A percentile compares a stretch with the other conserved stretches of the same genome.
Conservation (phyloP, 2,113 vertebrate genomes). For the Motacilla tschutschensis region DNA sequence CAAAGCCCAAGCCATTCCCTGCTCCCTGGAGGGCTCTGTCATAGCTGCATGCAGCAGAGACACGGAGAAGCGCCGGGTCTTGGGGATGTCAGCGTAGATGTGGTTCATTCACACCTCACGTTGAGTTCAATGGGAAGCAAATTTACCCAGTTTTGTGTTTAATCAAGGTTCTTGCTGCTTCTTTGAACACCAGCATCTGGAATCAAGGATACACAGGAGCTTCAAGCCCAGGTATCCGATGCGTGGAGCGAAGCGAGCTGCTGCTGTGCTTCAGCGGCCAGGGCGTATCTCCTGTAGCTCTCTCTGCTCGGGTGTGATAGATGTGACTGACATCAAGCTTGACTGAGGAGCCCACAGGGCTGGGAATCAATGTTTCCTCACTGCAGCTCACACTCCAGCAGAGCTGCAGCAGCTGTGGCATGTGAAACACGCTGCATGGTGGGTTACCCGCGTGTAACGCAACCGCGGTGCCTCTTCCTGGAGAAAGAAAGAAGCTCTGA, state of each 20-base stretch:
- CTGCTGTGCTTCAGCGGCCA: neutral
- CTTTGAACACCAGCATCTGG: neutral
- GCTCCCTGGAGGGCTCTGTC: neutral
- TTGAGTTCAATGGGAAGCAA: neutral
- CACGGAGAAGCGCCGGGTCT: neutral
- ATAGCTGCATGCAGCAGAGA: neutral
- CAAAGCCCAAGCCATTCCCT: neutral
- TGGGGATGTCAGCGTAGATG: neutral
- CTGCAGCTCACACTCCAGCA: neutral
- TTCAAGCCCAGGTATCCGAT: accelerated
- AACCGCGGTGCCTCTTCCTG: neutral
- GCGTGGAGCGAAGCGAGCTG: neutral
- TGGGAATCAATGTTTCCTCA: neutral
- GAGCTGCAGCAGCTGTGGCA: neutral
- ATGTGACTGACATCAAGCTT: neutral
- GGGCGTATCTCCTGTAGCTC: accelerated
- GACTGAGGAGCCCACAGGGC: neutral
- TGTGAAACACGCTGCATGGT: neutral
- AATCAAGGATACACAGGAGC: neutral
- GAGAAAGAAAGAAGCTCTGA: neutral
- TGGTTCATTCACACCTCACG: accelerated
- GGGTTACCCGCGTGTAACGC: neutral
- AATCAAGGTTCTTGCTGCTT: neutral
- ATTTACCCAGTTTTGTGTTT: neutral
- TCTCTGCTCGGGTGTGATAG: neutral